These are phyloP conservation scores for Anthrax anthrax DNA, from an alignment of 2,888 invertebrate genomes.

Conservation along the genomic window DNA sequence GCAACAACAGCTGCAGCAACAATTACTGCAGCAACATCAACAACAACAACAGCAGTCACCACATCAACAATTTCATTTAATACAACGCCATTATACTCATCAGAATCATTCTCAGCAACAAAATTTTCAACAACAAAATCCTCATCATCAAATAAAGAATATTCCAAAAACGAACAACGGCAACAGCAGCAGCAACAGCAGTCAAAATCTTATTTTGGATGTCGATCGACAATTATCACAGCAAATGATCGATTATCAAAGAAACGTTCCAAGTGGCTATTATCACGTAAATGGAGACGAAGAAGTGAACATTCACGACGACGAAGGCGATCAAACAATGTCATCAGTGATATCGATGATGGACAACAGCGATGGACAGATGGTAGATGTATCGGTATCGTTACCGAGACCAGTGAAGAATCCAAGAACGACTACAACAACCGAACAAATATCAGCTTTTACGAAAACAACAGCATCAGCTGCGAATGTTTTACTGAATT, in stretches of 20 bases:
- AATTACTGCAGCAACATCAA: constrained; percentile 23
- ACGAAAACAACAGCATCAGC: constrained; percentile 11
- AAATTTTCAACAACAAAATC: no score
- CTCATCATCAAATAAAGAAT: no score
- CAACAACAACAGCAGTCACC: constrained; percentile 18
- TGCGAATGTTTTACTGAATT: constrained; percentile 8
- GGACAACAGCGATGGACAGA: not conserved
- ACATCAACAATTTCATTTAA: no score
- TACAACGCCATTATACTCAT: no score
- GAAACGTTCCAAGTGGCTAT: constrained; percentile 18
- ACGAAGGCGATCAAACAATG: constrained; percentile 18
- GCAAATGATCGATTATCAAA: constrained; percentile 3
- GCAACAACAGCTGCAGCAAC: constrained; percentile 16
- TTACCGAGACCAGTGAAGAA: constrained; percentile 8
- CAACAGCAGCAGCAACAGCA: not conserved
- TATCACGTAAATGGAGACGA: constrained; percentile 25
- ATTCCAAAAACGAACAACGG: no score
- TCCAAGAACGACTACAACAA: constrained; percentile 2
- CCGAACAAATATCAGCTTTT: constrained; percentile 1
- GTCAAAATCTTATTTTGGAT: no score
- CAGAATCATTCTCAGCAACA: not conserved
- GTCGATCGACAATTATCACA: no score
- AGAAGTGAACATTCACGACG: constrained; percentile 16
- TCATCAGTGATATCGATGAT: constrained; percentile 1
- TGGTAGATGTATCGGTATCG: not conserved